phyloP scores from a whole-genome alignment of 2,113 vertebrate species.

The Grus americana region DNA sequence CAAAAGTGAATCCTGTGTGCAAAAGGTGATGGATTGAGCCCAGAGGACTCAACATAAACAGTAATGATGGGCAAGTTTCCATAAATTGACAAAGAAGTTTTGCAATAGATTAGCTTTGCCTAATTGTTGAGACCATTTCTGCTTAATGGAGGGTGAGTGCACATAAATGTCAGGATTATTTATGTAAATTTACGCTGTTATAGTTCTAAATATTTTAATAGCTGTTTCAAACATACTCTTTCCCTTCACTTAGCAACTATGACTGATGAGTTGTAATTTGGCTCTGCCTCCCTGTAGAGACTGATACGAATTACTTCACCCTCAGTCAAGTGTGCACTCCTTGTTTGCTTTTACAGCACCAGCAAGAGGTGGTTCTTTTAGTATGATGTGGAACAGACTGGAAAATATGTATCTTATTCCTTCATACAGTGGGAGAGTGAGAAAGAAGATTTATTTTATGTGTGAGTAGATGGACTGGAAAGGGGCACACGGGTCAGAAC shows the following conservation, averaged over 20 bases:
- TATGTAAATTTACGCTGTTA: not conserved
- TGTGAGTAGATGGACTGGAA: not conserved
- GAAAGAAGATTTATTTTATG: not conserved
- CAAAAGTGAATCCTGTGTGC: not conserved
- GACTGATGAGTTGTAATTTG: not conserved
- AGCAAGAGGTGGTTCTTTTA: not conserved
- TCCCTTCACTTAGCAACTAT: not conserved
- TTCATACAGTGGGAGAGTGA: not conserved
- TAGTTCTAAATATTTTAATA: conserved; percentile 28
- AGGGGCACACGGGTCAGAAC: not conserved
- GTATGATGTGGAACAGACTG: not conserved
- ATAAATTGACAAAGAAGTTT: not conserved
- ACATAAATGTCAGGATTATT: not conserved
- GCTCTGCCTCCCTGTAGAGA: not conserved
- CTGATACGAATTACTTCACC: not conserved
- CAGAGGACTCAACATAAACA: not conserved
- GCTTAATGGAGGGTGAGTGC: not conserved
- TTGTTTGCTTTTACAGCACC: not conserved
- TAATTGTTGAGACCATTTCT: not conserved
- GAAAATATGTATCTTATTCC: not conserved
- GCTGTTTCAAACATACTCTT: conserved; percentile 8
- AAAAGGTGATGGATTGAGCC: not conserved
- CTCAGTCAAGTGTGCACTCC: not conserved
- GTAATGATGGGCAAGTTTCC: not conserved
- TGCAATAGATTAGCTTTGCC: not conserved